Base-by-base conservation (phyloP, 1,140 invertebrate species). In the Scaptomyza pallida region DNA sequence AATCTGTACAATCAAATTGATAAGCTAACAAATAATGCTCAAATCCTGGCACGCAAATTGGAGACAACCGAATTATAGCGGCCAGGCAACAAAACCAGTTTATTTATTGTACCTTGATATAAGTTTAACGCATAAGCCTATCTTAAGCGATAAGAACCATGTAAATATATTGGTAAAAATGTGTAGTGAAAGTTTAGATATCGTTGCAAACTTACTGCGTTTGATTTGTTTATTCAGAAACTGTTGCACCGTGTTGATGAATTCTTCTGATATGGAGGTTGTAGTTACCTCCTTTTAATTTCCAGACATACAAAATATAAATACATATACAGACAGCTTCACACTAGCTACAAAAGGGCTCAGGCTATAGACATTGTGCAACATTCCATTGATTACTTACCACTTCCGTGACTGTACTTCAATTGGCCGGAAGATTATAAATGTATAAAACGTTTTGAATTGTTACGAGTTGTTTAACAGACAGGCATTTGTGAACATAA, bases 61-160 rank as follows among this genome's bases (percentile, higher is more conserved):
- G 96, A 97, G 92, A 97, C 96, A 43, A 97, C 96, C 8, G 96
- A 97, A 43, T 78, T 91, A 70, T 91, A 85, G 83, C 74, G 44
- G 15, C 41, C 40, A 12, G 26, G 51, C 33, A 19, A 8, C 37
- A 41, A 50, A 37, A 19, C 13, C 30, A 35, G 35, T 33, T 16
- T 85, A 86, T 86, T 85, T 85, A 86, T 86, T 77, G 12, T 47
- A 63, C 12, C n/a, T 70, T 73, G 30, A 6, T 15, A 40, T 48
- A 72, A 33, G 44, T 12, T 19, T 13, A 59, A 45, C 15, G 30
- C 19, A 26, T 56, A 56, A 21, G 40, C 5, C 9, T 44, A 17
- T 17, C 40, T 23, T 56, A 43, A 56, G 40, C 5, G 15, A 6
- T 79, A 70, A 35, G 56, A 50, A 1, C 15, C 54, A 50, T 75